Conservation (phyloP, 92 coral and sea anemone genomes). For the Porites lobata region DNA sequence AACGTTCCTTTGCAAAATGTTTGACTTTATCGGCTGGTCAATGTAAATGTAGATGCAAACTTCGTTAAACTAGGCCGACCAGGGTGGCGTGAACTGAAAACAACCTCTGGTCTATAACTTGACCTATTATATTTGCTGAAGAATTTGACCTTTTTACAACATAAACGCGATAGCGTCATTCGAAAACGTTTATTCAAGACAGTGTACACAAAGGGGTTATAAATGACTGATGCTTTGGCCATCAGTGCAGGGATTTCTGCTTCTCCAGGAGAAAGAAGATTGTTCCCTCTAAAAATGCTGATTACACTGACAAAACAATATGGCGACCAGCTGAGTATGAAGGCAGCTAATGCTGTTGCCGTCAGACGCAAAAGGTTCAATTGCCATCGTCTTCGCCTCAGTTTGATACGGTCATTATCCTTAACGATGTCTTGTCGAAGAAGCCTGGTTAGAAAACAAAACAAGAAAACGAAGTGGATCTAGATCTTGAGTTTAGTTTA, state of each 20-base stretch:
- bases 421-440: constrained; percentile 34
- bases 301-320: constrained; percentile 60
- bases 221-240: constrained; percentile 77
- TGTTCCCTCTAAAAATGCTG: constrained; percentile 48
- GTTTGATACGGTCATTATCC: constrained; percentile 12
- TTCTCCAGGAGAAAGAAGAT: constrained; percentile 41
- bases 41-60: background rate
- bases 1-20: no score
- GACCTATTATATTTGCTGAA: background rate
- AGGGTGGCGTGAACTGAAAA: background rate
- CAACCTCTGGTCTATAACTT: background rate
- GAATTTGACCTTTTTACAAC: background rate
- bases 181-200: constrained; percentile 54
- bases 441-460: constrained; percentile 10
- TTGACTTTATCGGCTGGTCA: no score
- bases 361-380: constrained; percentile 60
- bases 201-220: constrained; percentile 67
- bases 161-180: constrained; percentile 10
- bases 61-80: background rate
- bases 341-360: constrained; percentile 51
- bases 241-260: constrained; percentile 72
- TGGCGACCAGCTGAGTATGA: constrained; percentile 75
- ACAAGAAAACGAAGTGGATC: background rate
- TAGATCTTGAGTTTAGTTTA: no score
- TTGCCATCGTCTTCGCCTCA: constrained; percentile 36